Percentiles rank a stretch among this genome's conserved stretches.
Conservation (phyloP, 2,113 vertebrate species). For the Rhynchomys soricoides region DNA sequence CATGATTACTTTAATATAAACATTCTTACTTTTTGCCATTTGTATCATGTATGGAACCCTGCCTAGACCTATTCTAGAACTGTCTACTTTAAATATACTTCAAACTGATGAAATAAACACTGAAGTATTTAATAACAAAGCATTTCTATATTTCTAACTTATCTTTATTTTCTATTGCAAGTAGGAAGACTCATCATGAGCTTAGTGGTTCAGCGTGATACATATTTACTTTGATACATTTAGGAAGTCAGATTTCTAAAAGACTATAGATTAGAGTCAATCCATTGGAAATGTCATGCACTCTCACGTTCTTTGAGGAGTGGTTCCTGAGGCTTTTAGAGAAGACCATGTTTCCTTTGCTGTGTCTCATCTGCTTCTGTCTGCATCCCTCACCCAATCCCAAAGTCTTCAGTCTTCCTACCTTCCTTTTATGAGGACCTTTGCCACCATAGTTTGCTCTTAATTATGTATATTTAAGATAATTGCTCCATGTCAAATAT, state of each 20-base stretch:
- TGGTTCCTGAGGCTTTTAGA: neutral
- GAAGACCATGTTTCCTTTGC: neutral
- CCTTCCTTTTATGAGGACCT: neutral
- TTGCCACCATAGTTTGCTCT: neutral
- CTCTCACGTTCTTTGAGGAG: neutral
- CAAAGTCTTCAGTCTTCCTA: neutral
- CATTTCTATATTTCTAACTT: neutral
- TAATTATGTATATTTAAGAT: neutral
- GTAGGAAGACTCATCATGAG: neutral
- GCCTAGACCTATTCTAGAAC: neutral
- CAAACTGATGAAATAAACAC: neutral
- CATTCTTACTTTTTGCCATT: neutral
- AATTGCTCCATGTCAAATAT: neutral
- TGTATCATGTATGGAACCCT: neutral
- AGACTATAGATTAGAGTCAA: neutral
- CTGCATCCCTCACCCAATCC: neutral
- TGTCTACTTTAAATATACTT: neutral
- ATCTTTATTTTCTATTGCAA: neutral
- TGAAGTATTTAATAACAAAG: neutral
- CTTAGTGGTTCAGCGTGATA: neutral
- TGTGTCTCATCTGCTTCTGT: neutral
- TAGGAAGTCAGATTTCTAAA: neutral
- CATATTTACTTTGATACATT: neutral
- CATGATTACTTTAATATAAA: neutral
- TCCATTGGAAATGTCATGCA: neutral